These are phyloP conservation scores for Ginglymostoma cirratum DNA, from an alignment of 2,113 vertebrate genomes.

Conservation along the genomic window DNA sequence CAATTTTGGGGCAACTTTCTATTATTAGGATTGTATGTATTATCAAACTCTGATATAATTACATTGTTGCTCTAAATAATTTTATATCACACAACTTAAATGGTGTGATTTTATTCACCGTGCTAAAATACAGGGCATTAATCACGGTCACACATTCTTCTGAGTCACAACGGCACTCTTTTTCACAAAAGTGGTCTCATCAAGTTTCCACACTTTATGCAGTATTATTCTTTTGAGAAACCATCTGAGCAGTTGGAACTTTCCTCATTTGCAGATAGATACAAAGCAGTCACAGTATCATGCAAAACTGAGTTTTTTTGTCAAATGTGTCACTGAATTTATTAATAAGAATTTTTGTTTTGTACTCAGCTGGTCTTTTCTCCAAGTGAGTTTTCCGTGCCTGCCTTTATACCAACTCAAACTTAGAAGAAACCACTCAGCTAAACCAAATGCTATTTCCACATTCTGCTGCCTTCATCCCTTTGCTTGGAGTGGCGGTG, in stretches of 20 bases:
- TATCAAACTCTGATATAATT: neutral
- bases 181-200: neutral
- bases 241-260: conserved; percentile 13
- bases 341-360: conserved; percentile 9
- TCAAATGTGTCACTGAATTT: neutral
- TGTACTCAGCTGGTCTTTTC: neutral
- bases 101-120: neutral
- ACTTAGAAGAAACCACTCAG: neutral
- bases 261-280: conserved; percentile 10
- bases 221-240: neutral
- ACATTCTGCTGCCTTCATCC: neutral
- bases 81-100: neutral
- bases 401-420: neutral
- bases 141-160: neutral
- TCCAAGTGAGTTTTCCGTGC: neutral
- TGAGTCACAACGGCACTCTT: neutral
- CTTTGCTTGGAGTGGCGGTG: neutral
- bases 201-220: neutral
- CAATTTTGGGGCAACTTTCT: neutral
- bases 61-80: neutral
- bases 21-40: neutral
- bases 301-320: neutral
- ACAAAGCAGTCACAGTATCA: neutral
- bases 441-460: neutral
- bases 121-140: neutral